These are phyloP conservation scores for Epinotia ramella DNA, from an alignment of 2,888 invertebrate species.

Conservation along the genomic window DNA sequence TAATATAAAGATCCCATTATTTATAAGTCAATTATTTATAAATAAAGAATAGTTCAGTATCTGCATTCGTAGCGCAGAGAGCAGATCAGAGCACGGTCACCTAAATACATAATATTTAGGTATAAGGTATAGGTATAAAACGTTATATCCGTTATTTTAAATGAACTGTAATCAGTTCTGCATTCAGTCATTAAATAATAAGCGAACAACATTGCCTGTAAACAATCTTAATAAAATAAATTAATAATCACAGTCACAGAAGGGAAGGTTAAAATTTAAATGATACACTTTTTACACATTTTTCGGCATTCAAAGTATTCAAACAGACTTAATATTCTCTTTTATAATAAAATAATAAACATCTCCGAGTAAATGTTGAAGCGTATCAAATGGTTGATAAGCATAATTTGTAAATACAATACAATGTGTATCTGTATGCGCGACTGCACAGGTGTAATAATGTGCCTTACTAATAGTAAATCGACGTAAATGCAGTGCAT, in stretches of 20 bases:
- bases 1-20: too few species aligned
- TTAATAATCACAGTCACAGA: background rate
- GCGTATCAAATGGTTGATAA: constrained; percentile 34
- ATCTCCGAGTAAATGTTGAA: constrained; percentile 22
- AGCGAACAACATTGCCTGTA: background rate
- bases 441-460: constrained; percentile 34
- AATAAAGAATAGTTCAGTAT: too few species aligned
- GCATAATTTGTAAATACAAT: constrained; percentile 30
- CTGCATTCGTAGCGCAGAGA: too few species aligned
- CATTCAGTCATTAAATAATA: background rate
- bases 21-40: too few species aligned
- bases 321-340: background rate
- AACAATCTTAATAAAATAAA: background rate
- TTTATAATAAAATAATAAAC: constrained; percentile 17
- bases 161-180: background rate
- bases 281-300: background rate
- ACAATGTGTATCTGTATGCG: constrained; percentile 17
- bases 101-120: too few species aligned
- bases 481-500: background rate
- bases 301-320: background rate
- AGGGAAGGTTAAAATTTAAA: background rate
- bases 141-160: background rate
- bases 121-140: too few species aligned
- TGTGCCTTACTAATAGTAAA: background rate
- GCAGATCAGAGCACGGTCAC: too few species aligned